Conservation (phyloP, 2,888 invertebrate species). For the Nezara viridula region DNA sequence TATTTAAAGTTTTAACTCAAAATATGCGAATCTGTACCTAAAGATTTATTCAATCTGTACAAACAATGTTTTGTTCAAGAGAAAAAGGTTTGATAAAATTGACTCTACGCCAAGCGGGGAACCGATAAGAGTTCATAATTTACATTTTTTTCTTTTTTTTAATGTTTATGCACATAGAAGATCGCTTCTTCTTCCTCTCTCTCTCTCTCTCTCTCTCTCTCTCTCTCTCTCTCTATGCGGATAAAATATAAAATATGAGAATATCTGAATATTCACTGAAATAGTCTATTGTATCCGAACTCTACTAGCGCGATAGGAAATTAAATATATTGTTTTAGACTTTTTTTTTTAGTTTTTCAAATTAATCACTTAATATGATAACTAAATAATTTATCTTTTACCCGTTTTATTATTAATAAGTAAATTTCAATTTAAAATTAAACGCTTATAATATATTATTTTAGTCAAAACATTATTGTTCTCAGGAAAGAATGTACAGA, state of each 20-base stretch:
- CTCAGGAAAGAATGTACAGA: too few relatives aligned
- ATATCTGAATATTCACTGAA: neutral
- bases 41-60: neutral
- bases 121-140: slow-evolving; percentile 31
- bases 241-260: slow-evolving; percentile 1
- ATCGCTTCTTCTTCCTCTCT: neutral
- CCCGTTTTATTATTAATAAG: too few relatives aligned
- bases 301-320: neutral
- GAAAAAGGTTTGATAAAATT: neutral
- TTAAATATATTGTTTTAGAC: neutral
- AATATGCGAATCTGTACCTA: neutral
- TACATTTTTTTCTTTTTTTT: neutral
- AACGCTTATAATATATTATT: too few relatives aligned
- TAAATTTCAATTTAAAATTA: too few relatives aligned
- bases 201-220: neutral
- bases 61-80: neutral
- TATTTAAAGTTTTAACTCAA: neutral
- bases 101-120: neutral
- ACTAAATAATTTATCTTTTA: too few relatives aligned
- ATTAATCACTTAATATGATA: too few relatives aligned
- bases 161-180: neutral
- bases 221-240: neutral
- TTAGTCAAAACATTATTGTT: too few relatives aligned
- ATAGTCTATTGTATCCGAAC: neutral
- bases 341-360: too few relatives aligned